Evolutionary conservation across 2,888 invertebrate genomes (phyloP).

Genomic region (Philhelius pedissequus): DNA sequence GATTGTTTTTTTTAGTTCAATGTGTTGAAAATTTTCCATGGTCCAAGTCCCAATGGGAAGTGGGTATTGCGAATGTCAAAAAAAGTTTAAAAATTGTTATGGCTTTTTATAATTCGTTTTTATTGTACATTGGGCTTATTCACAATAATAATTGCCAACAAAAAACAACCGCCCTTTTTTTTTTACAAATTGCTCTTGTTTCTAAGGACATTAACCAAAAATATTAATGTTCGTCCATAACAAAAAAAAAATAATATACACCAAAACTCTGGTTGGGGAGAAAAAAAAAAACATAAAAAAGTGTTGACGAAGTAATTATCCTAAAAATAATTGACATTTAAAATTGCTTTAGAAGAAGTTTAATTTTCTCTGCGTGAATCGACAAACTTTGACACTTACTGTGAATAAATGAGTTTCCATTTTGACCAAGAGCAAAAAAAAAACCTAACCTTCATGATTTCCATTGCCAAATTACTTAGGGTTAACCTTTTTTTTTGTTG

Average conservation of each 20-base stretch:
- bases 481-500: constrained; percentile 5
- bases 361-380: not conserved
- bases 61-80: too few relatives aligned
- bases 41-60: too few relatives aligned
- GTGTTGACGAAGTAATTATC: constrained; percentile 10
- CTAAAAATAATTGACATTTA: constrained; percentile 10
- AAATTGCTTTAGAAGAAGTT: not conserved
- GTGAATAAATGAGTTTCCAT: not conserved
- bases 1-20: too few relatives aligned
- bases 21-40: too few relatives aligned
- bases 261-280: not conserved
- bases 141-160: too few relatives aligned
- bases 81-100: too few relatives aligned
- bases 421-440: not conserved
- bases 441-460: not conserved
- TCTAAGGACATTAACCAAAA: too few relatives aligned
- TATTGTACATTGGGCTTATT: too few relatives aligned
- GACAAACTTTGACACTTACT: constrained; percentile 25
- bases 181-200: too few relatives aligned
- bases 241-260: not conserved
- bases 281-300: not conserved
- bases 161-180: too few relatives aligned
- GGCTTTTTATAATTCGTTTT: too few relatives aligned
- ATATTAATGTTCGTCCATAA: not conserved
- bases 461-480: constrained; percentile 17